These are phyloP conservation scores for Lipophrys pholis DNA, from an alignment of 2,113 vertebrate species.

Conservation along the genomic window DNA sequence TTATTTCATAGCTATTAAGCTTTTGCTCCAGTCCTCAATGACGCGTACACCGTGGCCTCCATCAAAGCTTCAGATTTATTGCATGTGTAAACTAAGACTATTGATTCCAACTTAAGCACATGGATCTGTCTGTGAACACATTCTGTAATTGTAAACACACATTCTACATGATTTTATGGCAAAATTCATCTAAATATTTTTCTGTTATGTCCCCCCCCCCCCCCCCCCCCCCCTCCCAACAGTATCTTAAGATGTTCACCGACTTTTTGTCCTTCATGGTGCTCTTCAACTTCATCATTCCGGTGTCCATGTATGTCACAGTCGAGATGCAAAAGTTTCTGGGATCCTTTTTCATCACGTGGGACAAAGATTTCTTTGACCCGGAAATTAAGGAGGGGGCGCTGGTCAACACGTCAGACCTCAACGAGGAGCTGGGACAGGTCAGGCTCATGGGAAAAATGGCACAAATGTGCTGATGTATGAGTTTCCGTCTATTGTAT, in stretches of 20 bases:
- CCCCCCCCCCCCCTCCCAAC: too few species aligned
- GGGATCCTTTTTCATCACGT: slow-evolving; percentile 97
- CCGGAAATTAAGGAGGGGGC: slow-evolving; percentile 94
- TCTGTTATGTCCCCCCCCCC: slow-evolving; percentile 4
- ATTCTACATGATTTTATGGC: neutral
- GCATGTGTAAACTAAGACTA: neutral
- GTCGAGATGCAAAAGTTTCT: slow-evolving; percentile 99
- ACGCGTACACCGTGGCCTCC: neutral
- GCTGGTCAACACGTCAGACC: slow-evolving; percentile 96
- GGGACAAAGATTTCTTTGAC: slow-evolving; percentile 97
- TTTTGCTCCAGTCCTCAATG: neutral
- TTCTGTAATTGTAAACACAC: neutral
- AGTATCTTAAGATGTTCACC: slow-evolving; percentile 97
- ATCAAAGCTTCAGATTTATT: neutral
- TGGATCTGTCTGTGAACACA: neutral
- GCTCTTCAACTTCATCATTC: slow-evolving; percentile 99
- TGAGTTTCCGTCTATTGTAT: too few species aligned
- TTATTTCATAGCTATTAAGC: slow-evolving; percentile 36
- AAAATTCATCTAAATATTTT: neutral
- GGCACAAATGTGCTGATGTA: neutral
- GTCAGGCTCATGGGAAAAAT: slow-evolving; percentile 71
- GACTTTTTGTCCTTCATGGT: slow-evolving; percentile 99
- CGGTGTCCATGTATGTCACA: slow-evolving; percentile 99
- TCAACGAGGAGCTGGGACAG: slow-evolving; percentile 98
- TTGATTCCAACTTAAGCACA: neutral